Evolutionary conservation across 2,797 vertebrate genomes (phyloP), one percentile per base, ranked within the genome.

Genomic region (Lacerta viridis): DNA sequence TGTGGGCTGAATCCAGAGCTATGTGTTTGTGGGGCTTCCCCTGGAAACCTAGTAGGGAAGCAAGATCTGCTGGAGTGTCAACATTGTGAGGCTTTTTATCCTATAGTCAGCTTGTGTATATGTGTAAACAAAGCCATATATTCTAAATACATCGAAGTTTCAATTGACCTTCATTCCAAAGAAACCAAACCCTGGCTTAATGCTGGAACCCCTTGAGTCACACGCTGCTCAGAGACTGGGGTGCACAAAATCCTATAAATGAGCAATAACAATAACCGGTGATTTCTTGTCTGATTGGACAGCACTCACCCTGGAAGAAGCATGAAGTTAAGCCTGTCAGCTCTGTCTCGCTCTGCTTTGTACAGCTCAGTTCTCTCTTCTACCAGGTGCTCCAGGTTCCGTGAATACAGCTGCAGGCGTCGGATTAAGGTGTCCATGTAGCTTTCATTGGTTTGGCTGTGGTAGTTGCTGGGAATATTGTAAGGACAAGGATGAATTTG

Each of bases 381-480:
- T 90, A 99, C 99, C 95, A 99, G 96, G 80, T 98, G 97, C 93
- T 99, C 99, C 96, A 99, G 95, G 95, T 99, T 99, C 74, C 97
- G 97, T 59, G 99, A 99, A 83, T 99, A 99, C 84, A 98, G 97
- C 97, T 99, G 99, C 66, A 99, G 97, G 46, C 99, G 97, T 5
- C 98, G 96, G 93, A 99, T 98, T 97, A 99, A 97, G 88, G 99
- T 99, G 89, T 99, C 99, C 98, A 99, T 98, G 94, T 99, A 99
- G 95, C 97, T 99, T 95, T 99, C 98, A 64, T 97, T 98, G 85
- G 97, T 98, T 93, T 99, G 97, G 94, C 98, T 98, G 55, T 99
- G 98, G 87, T 98, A 98, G 94, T 98, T 98, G 93, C 98, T 99
- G 87, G 0, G 0, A 91, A 76, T 69, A 84, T 82, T 61, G 87